These are phyloP conservation scores for Sisor rabdophorus DNA, from an alignment of 2,113 vertebrate genomes.

Conservation along the genomic window DNA sequence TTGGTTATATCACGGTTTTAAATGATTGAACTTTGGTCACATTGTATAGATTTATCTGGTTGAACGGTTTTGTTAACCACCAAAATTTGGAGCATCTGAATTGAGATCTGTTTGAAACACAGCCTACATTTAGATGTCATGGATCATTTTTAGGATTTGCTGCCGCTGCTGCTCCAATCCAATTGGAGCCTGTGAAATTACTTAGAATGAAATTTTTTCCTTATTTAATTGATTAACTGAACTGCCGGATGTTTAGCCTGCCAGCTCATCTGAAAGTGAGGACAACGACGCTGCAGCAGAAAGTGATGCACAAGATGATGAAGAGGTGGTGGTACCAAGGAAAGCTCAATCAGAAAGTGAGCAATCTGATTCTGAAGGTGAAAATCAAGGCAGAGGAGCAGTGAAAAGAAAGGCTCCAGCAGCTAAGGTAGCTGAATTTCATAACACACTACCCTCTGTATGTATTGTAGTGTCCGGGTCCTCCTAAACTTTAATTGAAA, in stretches of 20 bases:
- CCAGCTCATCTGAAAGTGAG: slow-evolving; percentile 90
- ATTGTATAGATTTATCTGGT: neutral
- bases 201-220: neutral
- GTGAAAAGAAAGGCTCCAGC: slow-evolving; percentile 68
- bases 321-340: slow-evolving; percentile 70
- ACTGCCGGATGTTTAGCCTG: slow-evolving; percentile 63
- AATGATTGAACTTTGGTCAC: no score
- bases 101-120: neutral
- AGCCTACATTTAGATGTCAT: neutral
- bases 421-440: slow-evolving; percentile 60
- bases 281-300: slow-evolving; percentile 72
- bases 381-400: slow-evolving; percentile 71
- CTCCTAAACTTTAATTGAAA: neutral
- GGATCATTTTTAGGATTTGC: neutral
- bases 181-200: neutral
- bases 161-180: neutral
- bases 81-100: neutral
- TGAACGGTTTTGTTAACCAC: neutral
- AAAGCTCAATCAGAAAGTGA: slow-evolving; percentile 71
- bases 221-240: neutral
- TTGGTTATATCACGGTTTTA: no score
- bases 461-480: neutral
- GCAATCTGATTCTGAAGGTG: slow-evolving; percentile 82
- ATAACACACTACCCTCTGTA: neutral
- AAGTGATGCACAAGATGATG: slow-evolving; percentile 67